These are phyloP conservation scores for Malurus cyaneus DNA, from an alignment of 2,113 vertebrate species.

Conservation along the genomic window DNA sequence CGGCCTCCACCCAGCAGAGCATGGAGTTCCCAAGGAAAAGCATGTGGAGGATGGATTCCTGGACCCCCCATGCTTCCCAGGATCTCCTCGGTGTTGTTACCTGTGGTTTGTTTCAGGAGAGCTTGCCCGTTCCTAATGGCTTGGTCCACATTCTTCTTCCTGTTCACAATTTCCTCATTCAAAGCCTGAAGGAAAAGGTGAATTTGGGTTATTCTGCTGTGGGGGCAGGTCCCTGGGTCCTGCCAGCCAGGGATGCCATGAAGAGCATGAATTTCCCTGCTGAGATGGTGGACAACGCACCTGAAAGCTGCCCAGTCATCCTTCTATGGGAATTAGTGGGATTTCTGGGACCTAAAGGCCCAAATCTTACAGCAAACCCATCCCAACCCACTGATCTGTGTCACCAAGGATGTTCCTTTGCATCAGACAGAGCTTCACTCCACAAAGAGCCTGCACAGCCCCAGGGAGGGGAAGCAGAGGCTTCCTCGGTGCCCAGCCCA, in stretches of 20 bases:
- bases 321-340: rapidly evolving
- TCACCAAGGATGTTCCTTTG: not conserved
- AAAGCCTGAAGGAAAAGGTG: slow-evolving; percentile 78
- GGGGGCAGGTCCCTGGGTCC: not conserved
- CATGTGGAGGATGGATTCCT: rapidly evolving
- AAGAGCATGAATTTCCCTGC: not conserved
- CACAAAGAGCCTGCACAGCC: not conserved
- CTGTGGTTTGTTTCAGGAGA: slow-evolving; percentile 97
- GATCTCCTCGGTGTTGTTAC: slow-evolving; percentile 57
- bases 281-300: not conserved
- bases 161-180: slow-evolving; percentile 94
- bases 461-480: not conserved
- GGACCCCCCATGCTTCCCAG: not conserved
- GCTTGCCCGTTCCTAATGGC: slow-evolving; percentile 97
- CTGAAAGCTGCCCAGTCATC: not conserved
- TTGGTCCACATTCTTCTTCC: slow-evolving; percentile 98
- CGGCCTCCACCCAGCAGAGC: not conserved
- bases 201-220: not conserved
- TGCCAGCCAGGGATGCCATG: not conserved
- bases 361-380: not conserved
- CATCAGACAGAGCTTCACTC: not conserved
- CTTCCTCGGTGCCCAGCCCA: not conserved
- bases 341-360: not conserved
- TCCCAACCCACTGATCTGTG: not conserved
- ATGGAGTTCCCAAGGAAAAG: not conserved